Evolutionary conservation across 2,888 invertebrate species (phyloP), one percentile per base, ranked within the genome.

Genomic region (Chelonus formosanus): DNA sequence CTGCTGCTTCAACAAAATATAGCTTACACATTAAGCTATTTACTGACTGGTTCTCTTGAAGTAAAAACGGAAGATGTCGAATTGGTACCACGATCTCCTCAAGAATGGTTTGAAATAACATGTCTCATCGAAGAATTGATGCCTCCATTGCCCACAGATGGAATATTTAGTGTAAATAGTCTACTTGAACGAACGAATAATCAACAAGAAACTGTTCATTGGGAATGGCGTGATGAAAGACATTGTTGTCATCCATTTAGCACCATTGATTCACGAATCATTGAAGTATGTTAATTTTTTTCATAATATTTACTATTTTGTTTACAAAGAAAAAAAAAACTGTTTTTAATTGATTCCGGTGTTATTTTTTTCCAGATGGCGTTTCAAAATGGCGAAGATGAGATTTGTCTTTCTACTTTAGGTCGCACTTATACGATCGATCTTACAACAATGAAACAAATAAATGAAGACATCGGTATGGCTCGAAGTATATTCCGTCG

Each of bases 191-290:
- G 92, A 47, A 91, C 93, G 48, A 90, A 89, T 80, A 86, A 86
- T 79, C 83, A 84, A 71, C 89, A 90, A 78, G 92, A 94, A 81
- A 90, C 92, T 66, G 93, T 96, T 3, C 90, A 93, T 73, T 98
- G 98, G 98, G 97, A 97, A 84, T 98, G 98, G 98, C 89, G 95
- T 62, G 98, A 98, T 83, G 97, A 98, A 84, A 89, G 96, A 79
- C 96, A 94, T 78, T 85, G 87, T 67, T 96, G 86, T 95, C 96
- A 96, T 82, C 92, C 95, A 4, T 98, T 98, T 85, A 94, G 95
- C 50, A 90, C 92, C 74, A 94, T 96, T 67, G 98, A 98, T 86
- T 95, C 95, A 73, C 90, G 95, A 73, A 95, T 97, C 74, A 92
- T 98, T 70, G 98, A 98, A 88, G 95, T 90, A 80, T 69, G 43